These are phyloP conservation scores for Poeciliopsis presidionis DNA, from an alignment of 2,797 vertebrate genomes.

Conservation along the genomic window DNA sequence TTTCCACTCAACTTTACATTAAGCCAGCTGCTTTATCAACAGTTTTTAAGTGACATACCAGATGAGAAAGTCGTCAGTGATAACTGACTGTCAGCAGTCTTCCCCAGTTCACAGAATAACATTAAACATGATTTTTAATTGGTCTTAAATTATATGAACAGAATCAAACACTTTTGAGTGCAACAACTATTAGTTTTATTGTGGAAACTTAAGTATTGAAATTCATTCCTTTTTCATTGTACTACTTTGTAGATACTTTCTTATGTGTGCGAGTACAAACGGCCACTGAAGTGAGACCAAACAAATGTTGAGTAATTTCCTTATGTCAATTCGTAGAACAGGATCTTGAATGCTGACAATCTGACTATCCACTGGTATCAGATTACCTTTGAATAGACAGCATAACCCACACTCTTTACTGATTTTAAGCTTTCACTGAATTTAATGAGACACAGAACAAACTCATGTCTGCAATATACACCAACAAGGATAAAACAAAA, in stretches of 20 bases:
- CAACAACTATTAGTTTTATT: not conserved
- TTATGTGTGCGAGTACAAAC: not conserved
- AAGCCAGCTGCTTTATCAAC: not conserved
- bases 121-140: not conserved
- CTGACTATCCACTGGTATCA: not conserved
- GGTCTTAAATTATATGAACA: not conserved
- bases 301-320: conserved; percentile 16
- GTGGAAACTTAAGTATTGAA: not conserved
- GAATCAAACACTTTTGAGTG: not conserved
- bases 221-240: not conserved
- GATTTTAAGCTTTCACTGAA: not conserved
- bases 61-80: not conserved
- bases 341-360: conserved; percentile 35
- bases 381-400: not conserved
- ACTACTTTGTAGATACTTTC: not conserved
- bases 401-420: not conserved
- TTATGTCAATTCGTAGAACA: conserved; percentile 30
- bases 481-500: not conserved
- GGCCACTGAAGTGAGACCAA: not conserved
- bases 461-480: not conserved
- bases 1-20: not conserved
- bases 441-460: not conserved
- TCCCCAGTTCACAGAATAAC: not conserved
- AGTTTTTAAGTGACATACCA: not conserved
- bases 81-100: not conserved